Percentiles rank a stretch among this genome's conserved stretches.
Evolutionary conservation across 2,113 vertebrate species (phyloP).

Genomic region (Myrmecophaga tridactyla): DNA sequence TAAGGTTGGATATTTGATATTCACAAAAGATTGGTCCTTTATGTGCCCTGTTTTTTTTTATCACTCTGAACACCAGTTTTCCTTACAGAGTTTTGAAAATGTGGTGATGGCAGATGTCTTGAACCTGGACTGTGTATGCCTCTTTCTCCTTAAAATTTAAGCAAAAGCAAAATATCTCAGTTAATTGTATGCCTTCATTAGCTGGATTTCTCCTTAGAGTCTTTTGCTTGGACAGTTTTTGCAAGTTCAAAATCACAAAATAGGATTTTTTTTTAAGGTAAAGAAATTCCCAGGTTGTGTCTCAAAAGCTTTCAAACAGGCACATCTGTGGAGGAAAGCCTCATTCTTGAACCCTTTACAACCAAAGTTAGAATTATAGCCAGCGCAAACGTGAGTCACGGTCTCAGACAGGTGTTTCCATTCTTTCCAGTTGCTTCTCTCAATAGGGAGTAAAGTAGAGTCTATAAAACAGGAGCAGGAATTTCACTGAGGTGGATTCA

Average conservation of each 20-base stretch:
- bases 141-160: slow-evolving; percentile 34
- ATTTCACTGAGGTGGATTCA: slow-evolving; percentile 51
- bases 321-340: neutral
- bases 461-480: slow-evolving; percentile 62
- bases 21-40: neutral
- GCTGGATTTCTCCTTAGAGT: neutral
- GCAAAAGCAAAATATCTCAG: neutral
- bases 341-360: slow-evolving; percentile 45
- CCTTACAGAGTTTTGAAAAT: neutral
- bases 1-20: neutral
- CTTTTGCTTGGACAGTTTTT: neutral
- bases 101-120: neutral
- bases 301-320: neutral
- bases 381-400: slow-evolving; percentile 5
- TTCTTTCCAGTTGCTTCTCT: slow-evolving; percentile 56
- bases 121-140: neutral
- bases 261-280: neutral
- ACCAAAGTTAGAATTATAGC: slow-evolving; percentile 37
- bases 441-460: neutral
- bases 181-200: neutral
- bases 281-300: neutral
- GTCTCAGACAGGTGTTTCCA: slow-evolving; percentile 44
- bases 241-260: neutral
- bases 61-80: neutral
- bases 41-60: neutral